Percentiles rank a stretch among this genome's conserved stretches.
Evolutionary conservation across 2,888 invertebrate genomes (phyloP).

Genomic region (Salticus scenicus): DNA sequence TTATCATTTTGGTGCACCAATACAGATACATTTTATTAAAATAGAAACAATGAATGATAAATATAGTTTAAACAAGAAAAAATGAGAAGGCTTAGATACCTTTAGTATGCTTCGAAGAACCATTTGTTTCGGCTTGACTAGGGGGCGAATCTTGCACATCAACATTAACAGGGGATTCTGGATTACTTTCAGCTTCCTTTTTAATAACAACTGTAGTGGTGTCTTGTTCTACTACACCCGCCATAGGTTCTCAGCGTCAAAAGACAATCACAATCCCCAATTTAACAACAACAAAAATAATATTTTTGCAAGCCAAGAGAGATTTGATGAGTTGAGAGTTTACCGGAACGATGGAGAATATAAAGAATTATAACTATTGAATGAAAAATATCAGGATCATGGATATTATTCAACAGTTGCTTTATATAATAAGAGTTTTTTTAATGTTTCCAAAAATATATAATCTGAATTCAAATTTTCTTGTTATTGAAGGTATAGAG

Average conservation of each 20-base stretch:
- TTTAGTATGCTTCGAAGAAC: conserved; percentile 35
- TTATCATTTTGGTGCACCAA: too few relatives aligned
- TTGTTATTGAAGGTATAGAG: too few relatives aligned
- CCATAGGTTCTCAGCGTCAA: conserved; percentile 37
- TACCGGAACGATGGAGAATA: not conserved
- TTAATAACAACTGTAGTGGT: conserved; percentile 19
- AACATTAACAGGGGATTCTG: conserved; percentile 42
- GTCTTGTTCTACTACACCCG: conserved; percentile 28
- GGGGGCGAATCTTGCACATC: conserved; percentile 39
- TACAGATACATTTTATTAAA: too few relatives aligned
- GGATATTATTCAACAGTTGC: too few relatives aligned
- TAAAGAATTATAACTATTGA: too few relatives aligned
- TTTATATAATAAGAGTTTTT: too few relatives aligned
- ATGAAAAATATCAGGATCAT: too few relatives aligned
- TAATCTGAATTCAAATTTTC: too few relatives aligned
- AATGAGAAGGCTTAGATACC: conserved; percentile 27
- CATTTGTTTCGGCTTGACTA: conserved; percentile 37
- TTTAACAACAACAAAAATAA: not conserved
- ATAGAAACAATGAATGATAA: too few relatives aligned
- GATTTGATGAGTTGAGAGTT: not conserved
- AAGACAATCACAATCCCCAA: not conserved
- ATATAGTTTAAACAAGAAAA: too few relatives aligned
- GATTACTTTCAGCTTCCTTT: conserved; percentile 47
- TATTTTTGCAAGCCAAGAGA: not conserved
- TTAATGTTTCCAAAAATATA: too few relatives aligned